A percentile compares a stretch with the other conserved stretches of the same genome.
These are phyloP conservation scores for Nomia melanderi DNA, from an alignment of 1,140 invertebrate species.

Conservation along the genomic window DNA sequence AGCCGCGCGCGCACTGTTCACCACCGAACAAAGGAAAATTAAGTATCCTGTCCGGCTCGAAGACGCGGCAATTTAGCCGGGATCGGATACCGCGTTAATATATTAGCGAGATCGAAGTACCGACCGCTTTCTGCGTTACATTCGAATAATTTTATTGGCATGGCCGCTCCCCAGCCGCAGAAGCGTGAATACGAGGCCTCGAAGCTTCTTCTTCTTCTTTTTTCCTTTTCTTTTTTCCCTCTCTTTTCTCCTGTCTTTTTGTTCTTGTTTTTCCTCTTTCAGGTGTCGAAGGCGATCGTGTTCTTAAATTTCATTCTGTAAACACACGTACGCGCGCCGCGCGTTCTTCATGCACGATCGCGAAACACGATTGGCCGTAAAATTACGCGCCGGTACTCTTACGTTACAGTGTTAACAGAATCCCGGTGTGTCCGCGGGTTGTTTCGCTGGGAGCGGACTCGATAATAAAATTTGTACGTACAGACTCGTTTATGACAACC, in stretches of 20 bases:
- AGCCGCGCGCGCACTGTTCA: constrained; percentile 30
- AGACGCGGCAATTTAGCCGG: constrained; percentile 56
- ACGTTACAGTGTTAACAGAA: constrained; percentile 20
- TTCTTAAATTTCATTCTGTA: constrained; percentile 43
- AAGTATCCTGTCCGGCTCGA: constrained; percentile 54
- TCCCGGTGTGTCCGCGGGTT: neutral
- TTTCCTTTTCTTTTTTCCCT: neutral
- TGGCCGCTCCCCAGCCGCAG: neutral
- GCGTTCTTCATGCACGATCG: constrained; percentile 13
- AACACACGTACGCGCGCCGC: neutral
- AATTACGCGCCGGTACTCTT: constrained; percentile 5
- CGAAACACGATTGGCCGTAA: constrained; percentile 20
- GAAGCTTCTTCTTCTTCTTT: neutral
- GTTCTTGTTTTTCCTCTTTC: neutral
- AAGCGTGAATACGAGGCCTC: constrained; percentile 18
- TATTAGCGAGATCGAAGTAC: constrained; percentile 48
- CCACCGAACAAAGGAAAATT: constrained; percentile 64
- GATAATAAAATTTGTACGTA: constrained; percentile 2
- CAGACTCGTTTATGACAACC: constrained; percentile 3
- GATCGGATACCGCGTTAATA: constrained; percentile 60
- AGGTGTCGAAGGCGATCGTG: constrained; percentile 44
- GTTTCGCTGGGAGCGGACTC: neutral
- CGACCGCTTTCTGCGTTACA: constrained; percentile 3
- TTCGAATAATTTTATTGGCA: constrained; percentile 33
- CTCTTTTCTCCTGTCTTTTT: neutral